These are phyloP conservation scores for Aphrophora alni DNA, from an alignment of 2,888 invertebrate genomes.

Conservation along the genomic window DNA sequence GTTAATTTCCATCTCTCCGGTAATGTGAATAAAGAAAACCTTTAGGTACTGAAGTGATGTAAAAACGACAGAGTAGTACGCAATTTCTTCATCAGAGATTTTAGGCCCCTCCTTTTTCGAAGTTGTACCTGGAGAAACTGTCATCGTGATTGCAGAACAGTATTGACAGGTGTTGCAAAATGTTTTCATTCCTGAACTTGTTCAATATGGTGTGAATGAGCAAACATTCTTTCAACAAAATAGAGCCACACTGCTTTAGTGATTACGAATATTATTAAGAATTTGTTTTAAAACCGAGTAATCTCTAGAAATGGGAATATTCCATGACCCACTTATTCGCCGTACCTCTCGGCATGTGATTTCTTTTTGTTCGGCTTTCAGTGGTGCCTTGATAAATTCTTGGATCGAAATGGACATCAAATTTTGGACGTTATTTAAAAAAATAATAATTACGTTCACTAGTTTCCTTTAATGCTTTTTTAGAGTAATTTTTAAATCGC, in stretches of 20 bases:
- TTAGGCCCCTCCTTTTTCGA: background rate
- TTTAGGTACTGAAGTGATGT: background rate
- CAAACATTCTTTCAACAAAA: background rate
- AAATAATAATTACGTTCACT: background rate
- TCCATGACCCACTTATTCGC: background rate
- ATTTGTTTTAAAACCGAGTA: background rate
- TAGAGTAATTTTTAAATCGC: no score
- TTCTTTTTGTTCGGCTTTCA: background rate
- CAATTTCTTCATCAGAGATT: background rate
- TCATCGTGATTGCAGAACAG: background rate
- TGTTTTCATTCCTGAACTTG: background rate
- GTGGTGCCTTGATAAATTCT: background rate
- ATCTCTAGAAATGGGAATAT: background rate
- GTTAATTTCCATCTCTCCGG: background rate
- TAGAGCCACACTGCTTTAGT: background rate
- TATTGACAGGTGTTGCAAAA: background rate
- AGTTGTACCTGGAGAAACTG: background rate
- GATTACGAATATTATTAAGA: background rate
- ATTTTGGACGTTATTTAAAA: background rate
- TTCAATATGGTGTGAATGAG: no score
- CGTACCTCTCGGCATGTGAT: background rate
- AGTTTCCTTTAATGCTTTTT: no score
- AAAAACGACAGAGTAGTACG: background rate
- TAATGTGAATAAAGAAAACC: background rate
- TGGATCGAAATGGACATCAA: background rate